Percentiles rank a stretch among this genome's conserved stretches.
phyloP scores from a whole-genome alignment of 2,797 vertebrate genomes.

The Melanotaenia maccullochi region DNA sequence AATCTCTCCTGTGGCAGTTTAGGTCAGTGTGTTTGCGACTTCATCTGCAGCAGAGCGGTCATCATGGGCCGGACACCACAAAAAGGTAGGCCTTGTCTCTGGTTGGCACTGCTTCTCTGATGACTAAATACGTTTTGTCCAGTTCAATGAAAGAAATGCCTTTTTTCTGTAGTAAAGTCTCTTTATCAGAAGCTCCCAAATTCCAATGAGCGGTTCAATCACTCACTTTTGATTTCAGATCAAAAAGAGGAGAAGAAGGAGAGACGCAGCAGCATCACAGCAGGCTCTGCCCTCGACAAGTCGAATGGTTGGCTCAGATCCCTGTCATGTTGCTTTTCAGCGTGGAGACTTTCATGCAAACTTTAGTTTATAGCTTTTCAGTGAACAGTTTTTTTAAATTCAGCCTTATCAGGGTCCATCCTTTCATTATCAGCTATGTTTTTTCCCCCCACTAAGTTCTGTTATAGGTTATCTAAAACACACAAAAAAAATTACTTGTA shows the following conservation, averaged over 20 bases:
- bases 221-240: conserved; percentile 85
- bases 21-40: conserved; percentile 60
- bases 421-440: background rate
- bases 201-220: conserved; percentile 54
- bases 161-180: conserved; percentile 49
- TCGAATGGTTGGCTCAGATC: conserved; percentile 77
- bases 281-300: conserved; percentile 82
- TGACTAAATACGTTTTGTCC: background rate
- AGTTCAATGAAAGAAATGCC: background rate
- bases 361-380: conserved; percentile 7
- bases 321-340: conserved; percentile 30
- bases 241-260: conserved; percentile 89
- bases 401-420: background rate
- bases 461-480: background rate
- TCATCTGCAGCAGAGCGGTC: conserved; percentile 67
- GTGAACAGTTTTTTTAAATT: background rate
- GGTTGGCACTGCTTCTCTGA: background rate
- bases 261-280: conserved; percentile 82
- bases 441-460: background rate
- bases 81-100: conserved; percentile 82
- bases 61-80: conserved; percentile 87
- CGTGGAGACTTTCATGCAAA: conserved; percentile 32
- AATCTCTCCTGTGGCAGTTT: conserved; percentile 36
- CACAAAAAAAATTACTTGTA: background rate
- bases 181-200: conserved; percentile 31